phyloP scores from a whole-genome alignment of 2,113 vertebrate genomes.

The Corydoras maculifer region DNA sequence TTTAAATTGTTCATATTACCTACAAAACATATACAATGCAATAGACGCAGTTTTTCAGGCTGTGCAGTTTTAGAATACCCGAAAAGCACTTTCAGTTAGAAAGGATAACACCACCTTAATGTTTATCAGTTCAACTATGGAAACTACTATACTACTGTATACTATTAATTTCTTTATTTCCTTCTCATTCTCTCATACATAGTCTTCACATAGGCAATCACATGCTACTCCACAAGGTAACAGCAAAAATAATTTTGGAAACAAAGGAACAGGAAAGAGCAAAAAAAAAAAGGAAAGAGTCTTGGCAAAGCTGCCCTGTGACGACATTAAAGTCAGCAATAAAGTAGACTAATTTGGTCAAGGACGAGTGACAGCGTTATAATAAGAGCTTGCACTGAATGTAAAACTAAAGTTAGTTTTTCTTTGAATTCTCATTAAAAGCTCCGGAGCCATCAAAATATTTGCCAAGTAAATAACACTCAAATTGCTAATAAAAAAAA shows the following conservation, averaged over 20 bases:
- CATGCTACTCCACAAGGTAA: slow-evolving; percentile 41
- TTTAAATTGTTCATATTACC: no score
- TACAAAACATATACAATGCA: no score
- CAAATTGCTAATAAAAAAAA: no score
- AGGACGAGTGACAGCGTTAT: slow-evolving; percentile 26
- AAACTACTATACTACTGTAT: slow-evolving; percentile 28
- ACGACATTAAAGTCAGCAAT: slow-evolving; percentile 26
- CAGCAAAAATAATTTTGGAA: slow-evolving; percentile 38
- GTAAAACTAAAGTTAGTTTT: no score
- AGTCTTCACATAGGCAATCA: slow-evolving; percentile 29
- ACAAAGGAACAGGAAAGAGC: slow-evolving; percentile 45
- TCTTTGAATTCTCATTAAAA: no score
- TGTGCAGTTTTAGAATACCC: background rate
- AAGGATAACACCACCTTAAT: background rate
- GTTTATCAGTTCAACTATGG: slow-evolving; percentile 17
- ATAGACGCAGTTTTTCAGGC: no score
- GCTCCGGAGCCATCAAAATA: no score
- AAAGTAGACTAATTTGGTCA: slow-evolving; percentile 30
- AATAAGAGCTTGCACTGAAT: slow-evolving; percentile 17
- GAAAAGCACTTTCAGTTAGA: no score
- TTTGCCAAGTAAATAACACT: no score
- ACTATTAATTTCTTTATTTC: slow-evolving; percentile 36
- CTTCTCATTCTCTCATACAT: slow-evolving; percentile 14
- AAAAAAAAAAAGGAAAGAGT: background rate
- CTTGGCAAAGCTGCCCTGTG: background rate